Evolutionary conservation across 2,888 invertebrate genomes (phyloP), one percentile per base, ranked within the genome.

Genomic region (Ceriagrion tenellum): DNA sequence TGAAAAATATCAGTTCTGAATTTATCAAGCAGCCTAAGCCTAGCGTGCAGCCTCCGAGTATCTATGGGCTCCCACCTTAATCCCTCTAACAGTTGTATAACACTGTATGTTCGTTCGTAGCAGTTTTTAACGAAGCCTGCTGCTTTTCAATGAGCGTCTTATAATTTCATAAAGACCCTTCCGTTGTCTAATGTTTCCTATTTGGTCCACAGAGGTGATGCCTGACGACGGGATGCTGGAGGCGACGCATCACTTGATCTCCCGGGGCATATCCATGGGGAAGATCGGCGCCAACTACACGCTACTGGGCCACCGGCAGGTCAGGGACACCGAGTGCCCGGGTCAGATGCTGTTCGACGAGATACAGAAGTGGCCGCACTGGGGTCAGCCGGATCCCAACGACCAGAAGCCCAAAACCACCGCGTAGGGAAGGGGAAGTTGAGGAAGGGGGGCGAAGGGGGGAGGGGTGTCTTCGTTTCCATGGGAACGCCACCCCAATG

Each of bases 281-380:
- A 97, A 97, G 96, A 97, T 98, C 47, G 96, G 97, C 40, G 96
- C 97, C 0, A 97, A 97, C 96, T 98, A 98, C 96, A 97, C 97
- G 95, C 96, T 98, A 69, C 97, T 98, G 30, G 98, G 98, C 0
- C 98, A 98, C 96, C 97, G 97, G 88, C 98, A 98, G 96, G 97
- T 97, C 18, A 96, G 97, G 88, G 97, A 97, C 30, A 98, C 98
- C 0, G 98, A 98, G 96, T 98, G 98, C 96, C 98, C 98, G 0
- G 98, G 98, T 0, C 97, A 97, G 4, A 97, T 97, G 0, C 97
- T 98, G 0, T 97, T 97, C 95, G 96, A 97, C 10, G 97, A 98
- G 96, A 98, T 98, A 90, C 97, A 97, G 1, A 97, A 97, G 0
- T 98, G 98, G 98, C 97, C 97, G 0, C 97, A 98, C 96, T 88